Base-by-base conservation (phyloP, 2,113 vertebrate species). In the Megalops atlanticus region DNA sequence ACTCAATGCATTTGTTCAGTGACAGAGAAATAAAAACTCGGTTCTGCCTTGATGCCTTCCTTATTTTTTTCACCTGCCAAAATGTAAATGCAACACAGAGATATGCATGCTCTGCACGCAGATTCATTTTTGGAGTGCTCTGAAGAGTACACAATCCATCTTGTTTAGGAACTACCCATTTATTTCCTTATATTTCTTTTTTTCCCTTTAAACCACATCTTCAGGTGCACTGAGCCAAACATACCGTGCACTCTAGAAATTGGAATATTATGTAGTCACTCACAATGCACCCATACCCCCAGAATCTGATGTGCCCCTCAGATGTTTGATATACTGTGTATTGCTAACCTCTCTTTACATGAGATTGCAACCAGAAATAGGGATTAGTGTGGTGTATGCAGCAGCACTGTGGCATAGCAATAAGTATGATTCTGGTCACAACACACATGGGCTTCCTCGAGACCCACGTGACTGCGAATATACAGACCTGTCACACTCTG, bases 121-220 rank as follows among this genome's bases (percentile, higher is more conserved):
- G 72, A 43, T 74, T 74, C 38, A 74, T 74, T 74, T 74, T 74
- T 41, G 38, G 24, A 40, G 72, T 36, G 12, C 41, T 39, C 72
- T 40, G 27, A n/a, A 8, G 40, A 43, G 10, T 8, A 39, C 40
- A 41, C 72, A 74, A 43, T 74, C 24, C 39, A 41, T 74, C 72
- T 74, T 74, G 38, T 21, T 39, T 40, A 43, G 41, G 14, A 11
- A n/a, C n/a, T 36, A 41, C 72, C 39, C n/a, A 39, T 74, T 74
- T 74, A 74, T 43, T 43, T 74, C 24, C n/a, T 41, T 74, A 40
- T 14, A 16, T 27, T 18, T 24, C n/a, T 74, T 43, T n/a, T 8
- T 74, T 74, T n/a, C n/a, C n/a, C n/a, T 64, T 41, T 41, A 41
- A 74, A 43, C 38, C 72, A 43, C 21, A n/a, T 64, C 38, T 21